Evolutionary conservation across 2,797 vertebrate genomes (phyloP), one percentile per base, ranked within the genome.

Genomic region (Hipposideros larvatus): DNA sequence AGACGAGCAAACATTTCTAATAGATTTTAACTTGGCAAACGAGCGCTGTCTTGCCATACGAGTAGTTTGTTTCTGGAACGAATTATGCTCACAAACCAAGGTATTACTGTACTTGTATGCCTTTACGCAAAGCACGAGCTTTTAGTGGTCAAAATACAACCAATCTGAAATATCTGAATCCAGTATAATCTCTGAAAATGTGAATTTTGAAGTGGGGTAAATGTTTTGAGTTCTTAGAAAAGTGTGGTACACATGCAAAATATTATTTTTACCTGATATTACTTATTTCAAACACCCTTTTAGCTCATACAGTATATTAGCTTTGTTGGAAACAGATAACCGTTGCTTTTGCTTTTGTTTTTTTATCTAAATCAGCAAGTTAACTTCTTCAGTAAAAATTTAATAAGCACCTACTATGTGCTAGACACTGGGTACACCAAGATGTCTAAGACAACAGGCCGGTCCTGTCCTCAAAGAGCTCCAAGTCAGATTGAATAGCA

Each of bases 151-250:
- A 94, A 96, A 96, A 82, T 0, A 87, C 1, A 91, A 57, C 21
- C 11, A 84, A 63, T 24, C 6, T 95, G 10, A 65, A 92, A 34
- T 90, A 79, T 55, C n/a, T 2, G 18, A 8, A 92, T 9, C 55
- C 41, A 73, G 13, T 13, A 57, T 11, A 66, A 71, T 16, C 10
- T 84, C 22, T 51, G 85, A 18, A 95, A 92, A 96, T 66, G 48
- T 80, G 7, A 75, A 63, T n/a, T 83, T 11, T 65, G 9, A 87
- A 84, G n/a, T 85, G 14, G 7, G 15, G 18, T 26, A 57, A 84
- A 90, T 90, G 41, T 18, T 85, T 37, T 71, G 16, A 92, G 37
- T 85, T 75, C 31, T 87, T 61, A 92, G 10, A 57, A 93, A 93
- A 90, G 11, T 80, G 4, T 8, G 4, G 31, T 95, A 18, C 8